Evolutionary conservation across 2,888 invertebrate genomes (phyloP).

Genomic region (Athalia circularis): DNA sequence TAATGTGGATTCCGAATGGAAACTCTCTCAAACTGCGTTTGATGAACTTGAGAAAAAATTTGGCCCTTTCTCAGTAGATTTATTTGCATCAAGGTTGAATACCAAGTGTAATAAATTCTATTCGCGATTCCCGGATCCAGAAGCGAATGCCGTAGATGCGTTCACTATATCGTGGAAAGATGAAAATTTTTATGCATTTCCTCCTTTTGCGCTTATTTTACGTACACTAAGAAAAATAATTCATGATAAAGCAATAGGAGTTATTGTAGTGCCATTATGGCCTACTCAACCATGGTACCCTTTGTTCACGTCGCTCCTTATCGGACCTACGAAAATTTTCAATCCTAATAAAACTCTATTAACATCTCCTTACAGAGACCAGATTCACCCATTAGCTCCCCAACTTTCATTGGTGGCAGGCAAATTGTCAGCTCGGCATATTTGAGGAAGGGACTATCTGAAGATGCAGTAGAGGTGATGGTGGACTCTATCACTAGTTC

Average conservation of each 20-base stretch:
- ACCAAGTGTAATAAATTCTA: conserved; percentile 53
- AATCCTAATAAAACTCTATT: conserved; percentile 47
- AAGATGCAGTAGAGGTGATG: conserved; percentile 42
- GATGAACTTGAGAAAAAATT: conserved; percentile 46
- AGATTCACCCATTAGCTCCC: conserved; percentile 49
- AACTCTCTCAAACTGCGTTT: conserved; percentile 49
- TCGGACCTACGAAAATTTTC: conserved; percentile 40
- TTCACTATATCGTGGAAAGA: conserved; percentile 54
- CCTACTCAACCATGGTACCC: conserved; percentile 53
- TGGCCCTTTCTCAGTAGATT: conserved; percentile 49
- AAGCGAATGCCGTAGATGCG: conserved; percentile 50
- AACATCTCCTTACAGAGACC: conserved; percentile 50
- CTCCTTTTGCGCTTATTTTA: conserved; percentile 50
- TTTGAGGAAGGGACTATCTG: conserved; percentile 36
- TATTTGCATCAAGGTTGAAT: conserved; percentile 55
- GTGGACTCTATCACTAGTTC: conserved; percentile 41
- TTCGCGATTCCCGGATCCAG: conserved; percentile 53
- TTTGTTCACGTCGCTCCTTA: conserved; percentile 45
- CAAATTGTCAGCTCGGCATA: conserved; percentile 50
- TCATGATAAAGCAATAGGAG: conserved; percentile 49
- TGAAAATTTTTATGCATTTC: conserved; percentile 55
- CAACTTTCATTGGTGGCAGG: conserved; percentile 53
- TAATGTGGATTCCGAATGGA: conserved; percentile 54
- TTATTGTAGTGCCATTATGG: conserved; percentile 52
- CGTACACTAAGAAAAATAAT: conserved; percentile 51